Percentiles rank a stretch among this genome's conserved stretches.
phyloP scores from a whole-genome alignment of 2,888 invertebrate species.

The Eumacrocentrus americanus region DNA sequence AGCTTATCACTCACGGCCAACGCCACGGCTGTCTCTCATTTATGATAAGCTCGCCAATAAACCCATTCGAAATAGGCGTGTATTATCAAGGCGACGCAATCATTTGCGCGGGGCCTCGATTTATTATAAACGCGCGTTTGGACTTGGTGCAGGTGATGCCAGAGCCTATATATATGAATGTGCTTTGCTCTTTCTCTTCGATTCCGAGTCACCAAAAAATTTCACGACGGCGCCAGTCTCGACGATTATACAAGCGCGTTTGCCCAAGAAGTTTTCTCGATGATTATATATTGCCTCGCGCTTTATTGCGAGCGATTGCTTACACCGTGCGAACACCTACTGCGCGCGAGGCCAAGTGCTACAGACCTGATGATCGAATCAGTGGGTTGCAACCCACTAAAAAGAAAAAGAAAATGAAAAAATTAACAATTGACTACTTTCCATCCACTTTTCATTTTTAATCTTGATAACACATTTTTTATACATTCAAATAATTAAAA shows the following conservation, averaged over 20 bases:
- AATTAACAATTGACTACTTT: background rate
- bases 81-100: slow-evolving; percentile 17
- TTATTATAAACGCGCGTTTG: slow-evolving; percentile 5
- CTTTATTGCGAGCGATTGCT: slow-evolving; percentile 43
- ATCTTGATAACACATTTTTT: slow-evolving; percentile 12
- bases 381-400: background rate
- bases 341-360: slow-evolving; percentile 6
- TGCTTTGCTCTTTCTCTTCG: background rate
- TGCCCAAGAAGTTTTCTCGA: slow-evolving; percentile 30
- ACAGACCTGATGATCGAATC: background rate
- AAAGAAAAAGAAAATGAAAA: background rate
- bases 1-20: slow-evolving; percentile 22
- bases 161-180: background rate
- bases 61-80: background rate
- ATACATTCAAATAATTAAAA: background rate
- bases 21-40: slow-evolving; percentile 16
- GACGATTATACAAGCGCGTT: slow-evolving; percentile 40
- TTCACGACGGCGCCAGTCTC: slow-evolving; percentile 41
- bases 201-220: slow-evolving; percentile 10
- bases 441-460: background rate
- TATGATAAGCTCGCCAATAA: slow-evolving; percentile 15
- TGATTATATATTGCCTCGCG: slow-evolving; percentile 46
- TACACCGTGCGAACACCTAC: slow-evolving; percentile 30
- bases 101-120: background rate
- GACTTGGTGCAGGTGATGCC: background rate